phyloP scores from a whole-genome alignment of 2,113 vertebrate species.

The Semicossyphus pulcher region DNA sequence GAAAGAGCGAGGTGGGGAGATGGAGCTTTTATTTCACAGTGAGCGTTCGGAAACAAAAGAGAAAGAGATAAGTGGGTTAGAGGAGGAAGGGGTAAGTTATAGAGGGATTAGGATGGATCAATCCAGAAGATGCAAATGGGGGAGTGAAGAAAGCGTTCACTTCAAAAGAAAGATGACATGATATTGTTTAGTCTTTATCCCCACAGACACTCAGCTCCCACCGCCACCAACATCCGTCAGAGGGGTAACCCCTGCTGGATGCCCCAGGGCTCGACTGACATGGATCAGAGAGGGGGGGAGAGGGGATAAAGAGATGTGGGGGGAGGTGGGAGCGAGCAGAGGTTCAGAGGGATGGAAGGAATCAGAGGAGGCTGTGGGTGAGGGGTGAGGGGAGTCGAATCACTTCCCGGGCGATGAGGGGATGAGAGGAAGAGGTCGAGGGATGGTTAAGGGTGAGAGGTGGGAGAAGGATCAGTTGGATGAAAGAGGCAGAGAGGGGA shows the following conservation, averaged over 20 bases:
- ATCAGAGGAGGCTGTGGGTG: conserved; percentile 9
- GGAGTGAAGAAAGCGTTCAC: conserved; percentile 4
- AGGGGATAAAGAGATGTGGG: conserved; percentile 35
- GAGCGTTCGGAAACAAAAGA: conserved; percentile 20
- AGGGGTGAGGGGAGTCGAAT: conserved; percentile 29
- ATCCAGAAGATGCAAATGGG: conserved; percentile 28
- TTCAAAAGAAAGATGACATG: conserved; percentile 20
- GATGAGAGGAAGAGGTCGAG: conserved; percentile 42
- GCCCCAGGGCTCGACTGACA: conserved; percentile 58
- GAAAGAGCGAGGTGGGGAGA: conserved; percentile 2
- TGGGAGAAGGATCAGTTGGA: conserved; percentile 30
- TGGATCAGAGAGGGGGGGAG: conserved; percentile 43
- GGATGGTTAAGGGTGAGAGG: conserved; percentile 29
- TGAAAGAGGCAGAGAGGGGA: conserved; percentile 39
- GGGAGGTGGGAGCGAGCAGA: background rate
- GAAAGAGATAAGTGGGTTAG: conserved; percentile 36
- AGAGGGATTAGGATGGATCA: conserved; percentile 58
- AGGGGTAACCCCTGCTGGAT: conserved; percentile 48
- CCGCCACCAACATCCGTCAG: conserved; percentile 34
- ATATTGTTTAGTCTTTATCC: conserved; percentile 49
- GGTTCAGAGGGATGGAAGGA: conserved; percentile 32
- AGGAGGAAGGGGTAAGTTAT: conserved; percentile 32
- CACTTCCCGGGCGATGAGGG: conserved; percentile 42
- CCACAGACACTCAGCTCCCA: conserved; percentile 13
- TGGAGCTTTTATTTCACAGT: conserved; percentile 23